A percentile compares a stretch with the other conserved stretches of the same genome.
Evolutionary conservation across 2,888 invertebrate species (phyloP).

Genomic region (Noctua comes): DNA sequence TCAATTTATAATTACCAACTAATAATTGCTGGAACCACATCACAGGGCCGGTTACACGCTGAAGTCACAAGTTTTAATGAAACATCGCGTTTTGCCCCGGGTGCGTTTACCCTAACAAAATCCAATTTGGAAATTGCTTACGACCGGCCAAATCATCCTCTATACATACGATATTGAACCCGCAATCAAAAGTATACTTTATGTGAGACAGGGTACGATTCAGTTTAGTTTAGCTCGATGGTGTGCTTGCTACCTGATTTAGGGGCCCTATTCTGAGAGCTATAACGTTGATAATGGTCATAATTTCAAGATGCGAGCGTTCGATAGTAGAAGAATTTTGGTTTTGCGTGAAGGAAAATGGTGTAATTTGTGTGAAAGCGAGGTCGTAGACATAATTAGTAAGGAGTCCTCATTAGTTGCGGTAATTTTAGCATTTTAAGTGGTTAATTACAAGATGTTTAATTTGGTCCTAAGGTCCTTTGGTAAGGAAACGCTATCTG

Average conservation of each 20-base stretch:
- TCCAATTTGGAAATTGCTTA: constrained; percentile 84
- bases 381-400: constrained; percentile 43
- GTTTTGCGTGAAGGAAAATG: constrained; percentile 44
- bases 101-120: constrained; percentile 71
- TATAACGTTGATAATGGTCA: constrained; percentile 70
- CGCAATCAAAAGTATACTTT: constrained; percentile 69
- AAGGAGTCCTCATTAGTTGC: constrained; percentile 38
- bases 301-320: constrained; percentile 61
- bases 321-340: constrained; percentile 44
- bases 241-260: constrained; percentile 61
- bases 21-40: constrained; percentile 60
- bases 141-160: constrained; percentile 77
- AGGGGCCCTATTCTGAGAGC: constrained; percentile 67
- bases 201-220: constrained; percentile 64
- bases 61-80: constrained; percentile 74
- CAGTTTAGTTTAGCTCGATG: constrained; percentile 57
- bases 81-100: constrained; percentile 67
- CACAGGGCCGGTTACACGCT: constrained; percentile 54
- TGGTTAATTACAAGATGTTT: constrained; percentile 48
- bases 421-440: constrained; percentile 46
- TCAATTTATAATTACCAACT: constrained; percentile 62
- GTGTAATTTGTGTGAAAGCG: constrained; percentile 35
- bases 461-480: constrained; percentile 22
- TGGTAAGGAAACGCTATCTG: background rate
- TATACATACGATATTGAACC: constrained; percentile 64